Evolutionary conservation across 2,888 invertebrate genomes (phyloP), one percentile per base, ranked within the genome.

Genomic region (Chrysomela aeneicollis): DNA sequence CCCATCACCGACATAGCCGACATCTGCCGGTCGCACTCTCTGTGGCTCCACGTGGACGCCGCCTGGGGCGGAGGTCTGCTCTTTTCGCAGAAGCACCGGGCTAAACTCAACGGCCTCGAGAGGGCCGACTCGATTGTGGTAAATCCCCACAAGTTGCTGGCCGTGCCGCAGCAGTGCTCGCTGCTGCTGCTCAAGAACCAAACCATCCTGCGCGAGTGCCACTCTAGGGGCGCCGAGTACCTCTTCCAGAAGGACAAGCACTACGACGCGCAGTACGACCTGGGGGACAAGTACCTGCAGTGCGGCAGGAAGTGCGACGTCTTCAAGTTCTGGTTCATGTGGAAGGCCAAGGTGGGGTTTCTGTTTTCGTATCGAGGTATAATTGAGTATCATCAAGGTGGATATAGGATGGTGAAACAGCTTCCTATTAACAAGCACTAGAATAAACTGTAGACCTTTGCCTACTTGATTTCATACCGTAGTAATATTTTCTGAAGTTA

Each of bases 1-100:
- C 96, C 97, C 0, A 90, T 99, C 70, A 85, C 88, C 67, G 92
- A 92, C 72, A 93, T 98, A 73, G 97, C 98, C 0, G 97, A 98
- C 82, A 92, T 99, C 80, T 98, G 98, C 84, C 89, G 96, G 83
- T 93, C 93, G 77, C 92, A 98, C 83, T 90, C 92, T 72, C 86
- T 97, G 82, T 99, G 98, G 98, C 88, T 99, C 79, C 98, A 99
- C 78, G 86, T 87, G 9, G 88, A 89, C 76, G 86, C 85, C 4
- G 86, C 86, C 1, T 87, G 87, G 86, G 88, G 88, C 54, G 88
- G 87, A 15, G 86, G 86, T 9, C 79, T 85, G n/a, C 80, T 88
- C 60, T 84, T 88, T 72, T 87, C 87, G 5, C 81, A 81, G 57
- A 85, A 82, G 69, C 82, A 86, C 71, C 79, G 83, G 59, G 74